Evolutionary conservation across 2,888 invertebrate genomes (phyloP), one percentile per base, ranked within the genome.

Genomic region (Melanostoma scalare): DNA sequence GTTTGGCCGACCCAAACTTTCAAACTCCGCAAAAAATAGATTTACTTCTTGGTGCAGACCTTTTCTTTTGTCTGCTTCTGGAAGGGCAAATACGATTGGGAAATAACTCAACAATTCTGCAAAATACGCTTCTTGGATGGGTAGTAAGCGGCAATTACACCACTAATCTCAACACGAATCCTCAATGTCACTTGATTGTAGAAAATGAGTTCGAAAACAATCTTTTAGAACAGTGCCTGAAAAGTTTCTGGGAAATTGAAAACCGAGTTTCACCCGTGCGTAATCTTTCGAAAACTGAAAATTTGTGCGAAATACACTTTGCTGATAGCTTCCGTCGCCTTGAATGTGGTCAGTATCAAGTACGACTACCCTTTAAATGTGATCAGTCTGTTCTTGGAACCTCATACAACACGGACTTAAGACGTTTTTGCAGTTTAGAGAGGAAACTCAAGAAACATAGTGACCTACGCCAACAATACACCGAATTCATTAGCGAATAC

Each of bases 121-220:
- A 73, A 40, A 63, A 74, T 6, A 73, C 73, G 6, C n/a, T 33
- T 10, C 55, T 74, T 0, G 73, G 55, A 10, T 74, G 73, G 73
- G 46, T 58, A 6, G 58, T 58, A 3, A 60, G 42, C n/a, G 9
- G 58, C 31, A 44, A 42, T 2, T 60, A 44, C 9, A 5, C 3
- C 3, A 31, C 56, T 38, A 20, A 20, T 10, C 20, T 6, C 2
- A 74, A 92, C 91, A 65, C 88, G 91, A 71, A 89, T 91, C 20
- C 76, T 10, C 50, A 40, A 50, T 30, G 50, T 8, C 50, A 30
- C 5, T 38, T 65, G 30, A 10, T 46, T 52, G 31, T 6, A 40
- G 63, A 65, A 65, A 65, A 65, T 46, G n/a, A 9, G n/a, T 40
- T 65, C 9, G 40, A 65, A 40, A 50, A 50, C 30, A 63, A 52